Evolutionary conservation across 2,888 invertebrate genomes (phyloP).

Genomic region (Bugula neritina): DNA sequence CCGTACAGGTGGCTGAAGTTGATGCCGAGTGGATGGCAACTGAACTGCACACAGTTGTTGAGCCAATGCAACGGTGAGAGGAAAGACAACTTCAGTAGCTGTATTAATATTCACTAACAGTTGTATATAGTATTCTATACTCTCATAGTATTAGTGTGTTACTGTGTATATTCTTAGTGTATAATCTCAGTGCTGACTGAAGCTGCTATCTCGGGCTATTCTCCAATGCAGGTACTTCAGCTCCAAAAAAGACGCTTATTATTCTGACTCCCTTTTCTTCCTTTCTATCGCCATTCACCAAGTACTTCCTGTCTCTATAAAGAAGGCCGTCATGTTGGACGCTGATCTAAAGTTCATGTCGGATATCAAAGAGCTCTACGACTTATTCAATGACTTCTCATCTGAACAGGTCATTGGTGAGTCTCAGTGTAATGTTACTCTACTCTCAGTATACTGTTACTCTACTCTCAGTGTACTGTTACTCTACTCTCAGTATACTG

Average conservation of each 20-base stretch:
- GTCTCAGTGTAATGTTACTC: background rate
- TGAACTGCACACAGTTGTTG: constrained; percentile 55
- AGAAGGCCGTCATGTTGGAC: constrained; percentile 67
- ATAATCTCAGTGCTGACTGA: too few species aligned
- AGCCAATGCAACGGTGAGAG: constrained; percentile 15
- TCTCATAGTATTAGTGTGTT: too few species aligned
- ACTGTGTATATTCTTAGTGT: too few species aligned
- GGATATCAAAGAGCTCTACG: constrained; percentile 64
- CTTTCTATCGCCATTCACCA: constrained; percentile 68
- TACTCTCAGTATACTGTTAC: background rate
- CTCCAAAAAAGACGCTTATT: constrained; percentile 67
- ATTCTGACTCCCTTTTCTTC: constrained; percentile 72
- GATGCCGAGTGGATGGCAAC: constrained; percentile 62
- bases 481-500: too few species aligned
- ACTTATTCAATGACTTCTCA: constrained; percentile 65
- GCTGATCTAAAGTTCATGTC: constrained; percentile 69
- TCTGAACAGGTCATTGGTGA: constrained; percentile 63
- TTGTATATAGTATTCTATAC: too few species aligned
- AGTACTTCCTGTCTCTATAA: constrained; percentile 62
- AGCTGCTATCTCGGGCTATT: too few species aligned
- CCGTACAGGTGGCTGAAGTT: constrained; percentile 61
- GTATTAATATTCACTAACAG: too few species aligned
- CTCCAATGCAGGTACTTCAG: constrained; percentile 61
- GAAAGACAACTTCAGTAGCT: background rate
- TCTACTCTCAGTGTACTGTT: too few species aligned